Conservation (phyloP, 2,888 invertebrate species). For the Lasioglossum figueresi region DNA sequence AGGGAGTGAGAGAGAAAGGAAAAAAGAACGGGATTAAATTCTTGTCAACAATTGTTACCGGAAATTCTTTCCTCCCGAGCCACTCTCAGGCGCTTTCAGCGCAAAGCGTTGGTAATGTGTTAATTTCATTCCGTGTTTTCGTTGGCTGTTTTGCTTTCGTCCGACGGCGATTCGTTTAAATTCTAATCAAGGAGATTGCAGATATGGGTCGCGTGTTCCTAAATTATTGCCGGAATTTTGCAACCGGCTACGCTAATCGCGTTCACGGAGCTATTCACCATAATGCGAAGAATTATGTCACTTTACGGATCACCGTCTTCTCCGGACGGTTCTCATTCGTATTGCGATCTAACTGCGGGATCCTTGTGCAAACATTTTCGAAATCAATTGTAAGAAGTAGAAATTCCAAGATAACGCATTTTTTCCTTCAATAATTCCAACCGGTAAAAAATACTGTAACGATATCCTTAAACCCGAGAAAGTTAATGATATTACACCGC, state of each 20-base stretch:
- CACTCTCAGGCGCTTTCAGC: background rate
- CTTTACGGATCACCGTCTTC: background rate
- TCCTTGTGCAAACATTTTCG: background rate
- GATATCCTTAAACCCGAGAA: background rate
- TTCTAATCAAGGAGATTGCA: background rate
- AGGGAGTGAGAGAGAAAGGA: background rate
- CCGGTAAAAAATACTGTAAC: background rate
- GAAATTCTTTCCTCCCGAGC: conserved; percentile 7
- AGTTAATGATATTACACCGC: too few relatives aligned
- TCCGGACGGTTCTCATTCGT: background rate
- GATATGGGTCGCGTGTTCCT: background rate
- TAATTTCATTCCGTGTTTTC: conserved; percentile 28
- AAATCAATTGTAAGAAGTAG: background rate
- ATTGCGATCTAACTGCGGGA: background rate
- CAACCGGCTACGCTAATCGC: background rate
- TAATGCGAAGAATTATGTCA: background rate
- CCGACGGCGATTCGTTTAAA: conserved; percentile 31
- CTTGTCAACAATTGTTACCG: conserved; percentile 43
- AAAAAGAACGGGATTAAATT: conserved; percentile 46
- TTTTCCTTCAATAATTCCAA: background rate
- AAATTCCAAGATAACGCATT: background rate
- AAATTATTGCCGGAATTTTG: background rate
- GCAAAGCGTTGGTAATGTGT: conserved; percentile 26
- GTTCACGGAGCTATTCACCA: background rate
- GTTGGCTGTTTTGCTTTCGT: conserved; percentile 20